Evolutionary conservation across 2,113 vertebrate species (phyloP), one percentile per base, ranked within the genome.

Genomic region (Notothenia coriiceps): DNA sequence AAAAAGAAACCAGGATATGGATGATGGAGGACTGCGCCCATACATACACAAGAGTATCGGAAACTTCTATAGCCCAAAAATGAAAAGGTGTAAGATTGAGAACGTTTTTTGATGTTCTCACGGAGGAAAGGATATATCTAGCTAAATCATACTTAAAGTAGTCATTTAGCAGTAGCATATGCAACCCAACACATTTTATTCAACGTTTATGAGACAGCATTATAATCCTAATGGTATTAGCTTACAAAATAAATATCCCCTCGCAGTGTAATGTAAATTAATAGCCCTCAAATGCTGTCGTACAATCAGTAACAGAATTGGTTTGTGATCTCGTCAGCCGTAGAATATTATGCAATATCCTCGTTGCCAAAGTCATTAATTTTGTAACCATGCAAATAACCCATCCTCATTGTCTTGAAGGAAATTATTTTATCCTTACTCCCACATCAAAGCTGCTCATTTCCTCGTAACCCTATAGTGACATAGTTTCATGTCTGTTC

Each of bases 341-440:
- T 13, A 35, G 35, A 35, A 49, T 44, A 59, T 49, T 66, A 13
- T 20, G 25, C 50, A 84, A 17, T 50, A 35, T 55, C 20, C 25
- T 20, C 4, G 3, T 18, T 49, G 54, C 35, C 56, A 68, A 55
- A 22, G 66, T 35, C 51, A 74, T 67, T 46, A 0, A 59, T 74
- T 68, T 56, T 61, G 40, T 25, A 50, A 18, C 29, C 54, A 54
- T 50, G 55, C 74, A 84, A 70, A 78, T 13, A 71, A 72, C 12
- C 55, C 55, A 17, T 51, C 67, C 44, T 44, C 33, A 61, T 73
- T 25, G 52, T 83, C 54, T 61, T n/a, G 11, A 54, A 44, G n/a
- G 55, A 55, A 74, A 80, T 70, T 25, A 65, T 56, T 52, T 69
- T 13, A 71, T 74, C 54, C 44, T 17, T 12, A 35, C 74, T 59